phyloP scores from a whole-genome alignment of 2,888 invertebrate genomes.

The Resseliella maxima region DNA sequence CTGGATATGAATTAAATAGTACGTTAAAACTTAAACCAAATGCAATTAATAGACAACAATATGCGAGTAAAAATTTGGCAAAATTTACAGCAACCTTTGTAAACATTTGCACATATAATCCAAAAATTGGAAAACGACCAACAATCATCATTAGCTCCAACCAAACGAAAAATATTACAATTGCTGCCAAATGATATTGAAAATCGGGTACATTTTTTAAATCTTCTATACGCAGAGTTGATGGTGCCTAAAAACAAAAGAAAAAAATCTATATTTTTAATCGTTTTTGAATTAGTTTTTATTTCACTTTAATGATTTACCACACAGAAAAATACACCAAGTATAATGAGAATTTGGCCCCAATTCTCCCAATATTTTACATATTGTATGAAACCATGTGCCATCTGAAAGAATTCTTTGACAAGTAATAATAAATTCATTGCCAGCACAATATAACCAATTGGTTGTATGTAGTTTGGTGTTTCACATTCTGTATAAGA shows the following conservation, averaged over 20 bases:
- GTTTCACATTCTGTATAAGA: conserved; percentile 62
- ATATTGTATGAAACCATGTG: conserved; percentile 78
- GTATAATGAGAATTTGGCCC: conserved; percentile 82
- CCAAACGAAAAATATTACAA: conserved; percentile 85
- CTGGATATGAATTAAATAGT: conserved; percentile 79
- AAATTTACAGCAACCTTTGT: conserved; percentile 86
- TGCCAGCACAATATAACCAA: conserved; percentile 73
- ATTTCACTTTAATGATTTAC: conserved; percentile 65
- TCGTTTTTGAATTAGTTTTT: background rate
- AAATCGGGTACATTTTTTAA: conserved; percentile 69
- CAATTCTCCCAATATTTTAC: conserved; percentile 86
- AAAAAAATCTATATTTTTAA: background rate
- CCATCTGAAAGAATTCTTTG: conserved; percentile 80
- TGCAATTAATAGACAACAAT: conserved; percentile 82
- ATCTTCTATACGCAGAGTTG: conserved; percentile 63
- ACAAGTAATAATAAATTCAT: conserved; percentile 74
- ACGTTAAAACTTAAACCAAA: conserved; percentile 86
- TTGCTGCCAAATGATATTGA: conserved; percentile 84
- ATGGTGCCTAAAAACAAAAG: conserved; percentile 63
- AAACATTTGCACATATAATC: conserved; percentile 89
- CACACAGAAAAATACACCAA: conserved; percentile 77
- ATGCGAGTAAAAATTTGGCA: conserved; percentile 82
- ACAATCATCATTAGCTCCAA: conserved; percentile 87
- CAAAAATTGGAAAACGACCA: conserved; percentile 86
- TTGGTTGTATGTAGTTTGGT: conserved; percentile 63